Conservation (phyloP, 2,113 vertebrate species). For the Antechinus stuartii region DNA sequence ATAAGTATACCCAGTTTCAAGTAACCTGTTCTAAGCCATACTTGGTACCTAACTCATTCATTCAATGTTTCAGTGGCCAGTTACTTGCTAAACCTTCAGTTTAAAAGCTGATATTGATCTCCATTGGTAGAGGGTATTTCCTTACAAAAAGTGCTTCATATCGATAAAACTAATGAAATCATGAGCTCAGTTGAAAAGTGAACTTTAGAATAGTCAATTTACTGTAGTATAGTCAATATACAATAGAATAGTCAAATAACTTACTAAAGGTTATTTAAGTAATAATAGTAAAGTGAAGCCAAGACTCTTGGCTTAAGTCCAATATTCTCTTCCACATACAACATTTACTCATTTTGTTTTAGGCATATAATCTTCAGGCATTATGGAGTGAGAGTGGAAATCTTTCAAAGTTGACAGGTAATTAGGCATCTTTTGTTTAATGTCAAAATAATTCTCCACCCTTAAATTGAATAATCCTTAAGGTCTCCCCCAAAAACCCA, state of each 20-base stretch:
- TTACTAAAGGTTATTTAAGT: not conserved
- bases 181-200: not conserved
- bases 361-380: not conserved
- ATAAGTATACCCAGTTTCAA: not conserved
- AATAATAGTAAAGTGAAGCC: not conserved
- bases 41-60: not conserved
- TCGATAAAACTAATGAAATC: not conserved
- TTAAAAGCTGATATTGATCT: not conserved
- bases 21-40: not conserved
- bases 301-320: not conserved
- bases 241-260: not conserved
- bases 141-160: not conserved
- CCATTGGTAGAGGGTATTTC: not conserved
- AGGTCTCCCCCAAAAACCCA: not conserved
- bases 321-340: not conserved
- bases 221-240: too few relatives aligned
- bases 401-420: not conserved
- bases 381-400: not conserved
- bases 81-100: not conserved
- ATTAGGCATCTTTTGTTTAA: not conserved
- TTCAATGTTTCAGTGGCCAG: not conserved
- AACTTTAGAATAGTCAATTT: not conserved
- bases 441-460: not conserved
- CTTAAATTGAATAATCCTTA: not conserved
- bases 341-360: not conserved